Evolutionary conservation across 2,113 vertebrate species (phyloP).

Genomic region (Aramus guarauna): DNA sequence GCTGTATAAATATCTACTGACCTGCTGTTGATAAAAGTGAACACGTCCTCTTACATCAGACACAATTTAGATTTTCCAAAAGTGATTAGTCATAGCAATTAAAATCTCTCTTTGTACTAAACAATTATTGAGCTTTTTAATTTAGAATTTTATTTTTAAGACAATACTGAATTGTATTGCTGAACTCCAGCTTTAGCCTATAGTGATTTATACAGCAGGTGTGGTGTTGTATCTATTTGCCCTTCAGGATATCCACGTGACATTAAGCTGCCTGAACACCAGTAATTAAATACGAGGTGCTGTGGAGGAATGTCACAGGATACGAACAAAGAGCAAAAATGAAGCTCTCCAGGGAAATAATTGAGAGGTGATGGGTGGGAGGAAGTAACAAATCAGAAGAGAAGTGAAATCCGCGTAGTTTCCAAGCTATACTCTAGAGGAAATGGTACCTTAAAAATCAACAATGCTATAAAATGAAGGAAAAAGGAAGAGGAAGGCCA

Average conservation of each 20-base stretch:
- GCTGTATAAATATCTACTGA: background rate
- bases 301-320: background rate
- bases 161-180: background rate
- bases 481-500: background rate
- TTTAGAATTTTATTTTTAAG: background rate
- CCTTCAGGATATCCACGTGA: background rate
- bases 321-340: background rate
- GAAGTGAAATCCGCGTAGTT: background rate
- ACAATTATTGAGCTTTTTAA: background rate
- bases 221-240: background rate
- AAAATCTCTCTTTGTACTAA: background rate
- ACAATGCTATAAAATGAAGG: background rate
- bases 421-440: background rate
- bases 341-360: background rate
- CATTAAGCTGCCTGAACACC: background rate
- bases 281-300: background rate
- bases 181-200: background rate
- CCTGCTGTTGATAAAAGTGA: background rate
- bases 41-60: background rate
- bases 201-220: background rate
- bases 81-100: background rate
- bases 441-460: background rate
- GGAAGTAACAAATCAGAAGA: background rate
- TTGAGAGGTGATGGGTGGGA: background rate
- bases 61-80: background rate